Evolutionary conservation across 2,888 invertebrate species (phyloP), one percentile per base, ranked within the genome.

Genomic region (Andrena dorsata): DNA sequence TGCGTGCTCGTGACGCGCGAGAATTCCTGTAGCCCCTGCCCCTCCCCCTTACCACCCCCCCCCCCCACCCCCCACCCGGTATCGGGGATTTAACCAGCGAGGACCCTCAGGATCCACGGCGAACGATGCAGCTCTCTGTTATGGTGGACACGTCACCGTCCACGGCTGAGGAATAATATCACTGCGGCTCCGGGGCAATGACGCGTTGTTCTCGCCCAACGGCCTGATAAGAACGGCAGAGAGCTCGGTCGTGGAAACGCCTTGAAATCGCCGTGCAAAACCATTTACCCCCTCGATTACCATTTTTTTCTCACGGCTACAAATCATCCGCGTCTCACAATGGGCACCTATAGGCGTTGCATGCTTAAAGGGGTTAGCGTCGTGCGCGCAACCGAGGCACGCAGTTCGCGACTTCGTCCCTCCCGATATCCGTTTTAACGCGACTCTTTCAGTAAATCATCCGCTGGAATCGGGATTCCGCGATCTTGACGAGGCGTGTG

Each of bases 231-330:
- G 35, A 41, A 60, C 10, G 8, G 2, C 28, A 20, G 26, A 60
- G 51, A n/a, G n/a, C n/a, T 8, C 13, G 20, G 20, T 8, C 10
- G 16, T 20, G 53, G 20, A 76, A 76, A 64, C 47, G 13, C 7
- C 23, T 64, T 16, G 10, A 13, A 13, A 56, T 41, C 26, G 35
- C 13, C 41, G 7, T 56, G 20, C 20, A 63, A 56, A 76, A 63
- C 16, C 6, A 63, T 16, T 73, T 64, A 76, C 10, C 53, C 10
- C 53, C 7, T 63, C 8, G 53, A 72, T 64, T 47, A 72, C 30
- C 26, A 32, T 58, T n/a, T n/a, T 32, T 58, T 65, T 35, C 32
- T 35, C 32, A 28, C 30, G 5, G 2, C 60, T 58, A 41, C 16
- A 70, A 51, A 20, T 56, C 32, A 28, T 35, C 10, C 23, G 47